Evolutionary conservation across 2,113 vertebrate species (phyloP), one percentile per base, ranked within the genome.

Genomic region (Hemibagrus wyckioides): DNA sequence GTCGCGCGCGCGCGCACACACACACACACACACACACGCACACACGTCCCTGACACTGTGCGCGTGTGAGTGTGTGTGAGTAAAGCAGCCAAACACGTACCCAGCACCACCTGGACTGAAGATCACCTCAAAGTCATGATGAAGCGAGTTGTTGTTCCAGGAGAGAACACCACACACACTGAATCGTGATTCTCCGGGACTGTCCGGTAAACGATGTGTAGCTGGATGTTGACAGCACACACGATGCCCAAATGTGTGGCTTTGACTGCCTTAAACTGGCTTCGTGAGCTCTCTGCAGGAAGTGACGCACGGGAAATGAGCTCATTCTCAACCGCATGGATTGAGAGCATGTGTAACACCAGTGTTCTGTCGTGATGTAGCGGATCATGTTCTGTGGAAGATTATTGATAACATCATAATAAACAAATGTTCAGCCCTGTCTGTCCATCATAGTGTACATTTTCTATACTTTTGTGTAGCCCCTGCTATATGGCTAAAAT

Each of bases 81-180:
- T 28, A 21, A 59, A 19, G 9, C 28, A 82, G 39, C 4, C 28
- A 44, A 73, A 30, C 73, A 90, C 95, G 92, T 89, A 95, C 95
- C 94, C 94, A 95, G 95, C 94, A 93, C 94, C 94, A 95, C 94
- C 94, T 88, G 94, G 93, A 93, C 89, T 92, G 92, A 94, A 90
- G 94, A 96, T 96, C 95, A 95, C 94, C 95, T 95, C 30, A 92
- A 93, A 92, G 93, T 93, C 95, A 96, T 95, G n/a, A 69, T 93
- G 90, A 86, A 87, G 50, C 56, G 57, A 61, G 71, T 87, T 90
- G 83, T 89, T 89, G 90, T 93, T 93, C 92, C 90, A 92, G 88
- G 86, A 80, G 65, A 87, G 77, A 86, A 65, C 91, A 84, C 88
- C 90, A 91, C 90, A 81, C 90, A 89, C 87, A 88, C 85, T 2